Conservation (phyloP, 2,113 vertebrate species). For the Speoplatyrhinus poulsoni region DNA sequence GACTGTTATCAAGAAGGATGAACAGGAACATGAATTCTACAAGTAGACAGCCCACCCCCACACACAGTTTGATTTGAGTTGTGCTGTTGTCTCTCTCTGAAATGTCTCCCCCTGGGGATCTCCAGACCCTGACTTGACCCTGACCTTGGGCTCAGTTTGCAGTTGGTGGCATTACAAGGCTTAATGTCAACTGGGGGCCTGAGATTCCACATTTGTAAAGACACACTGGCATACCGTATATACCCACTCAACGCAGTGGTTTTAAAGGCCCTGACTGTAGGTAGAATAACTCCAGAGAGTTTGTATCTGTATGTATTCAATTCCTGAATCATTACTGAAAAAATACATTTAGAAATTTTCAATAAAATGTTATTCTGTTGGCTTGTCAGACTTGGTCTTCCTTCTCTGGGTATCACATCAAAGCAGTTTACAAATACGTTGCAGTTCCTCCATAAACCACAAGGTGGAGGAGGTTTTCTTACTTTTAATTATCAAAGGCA, state of each 20-base stretch:
- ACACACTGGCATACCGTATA: conserved; percentile 18
- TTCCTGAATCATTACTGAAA: conserved; percentile 27
- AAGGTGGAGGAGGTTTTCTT: conserved; percentile 25
- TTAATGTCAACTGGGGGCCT: conserved; percentile 23
- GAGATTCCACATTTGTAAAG: conserved; percentile 25
- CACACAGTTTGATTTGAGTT: conserved; percentile 21
- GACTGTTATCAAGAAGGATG: conserved; percentile 93
- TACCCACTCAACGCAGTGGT: conserved; percentile 7
- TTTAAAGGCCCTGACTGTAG: conserved; percentile 34
- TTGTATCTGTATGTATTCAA: conserved; percentile 58
- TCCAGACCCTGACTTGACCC: conserved; percentile 26
- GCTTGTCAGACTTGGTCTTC: neutral
- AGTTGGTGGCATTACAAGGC: conserved; percentile 20
- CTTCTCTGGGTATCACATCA: neutral
- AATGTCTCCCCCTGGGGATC: conserved; percentile 42
- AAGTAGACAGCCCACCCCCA: conserved; percentile 70
- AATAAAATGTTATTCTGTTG: conserved; percentile 42
- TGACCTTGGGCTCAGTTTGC: conserved; percentile 51
- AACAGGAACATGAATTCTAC: conserved; percentile 96
- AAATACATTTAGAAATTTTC: conserved; percentile 72
- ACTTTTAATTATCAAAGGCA: neutral
- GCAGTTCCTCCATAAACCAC: conserved; percentile 44
- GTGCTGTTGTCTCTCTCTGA: conserved; percentile 23
- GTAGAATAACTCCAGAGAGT: conserved; percentile 25
- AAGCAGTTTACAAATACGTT: conserved; percentile 41